Evolutionary conservation across 2,888 invertebrate species (phyloP).

Genomic region (Megamerina dolium): DNA sequence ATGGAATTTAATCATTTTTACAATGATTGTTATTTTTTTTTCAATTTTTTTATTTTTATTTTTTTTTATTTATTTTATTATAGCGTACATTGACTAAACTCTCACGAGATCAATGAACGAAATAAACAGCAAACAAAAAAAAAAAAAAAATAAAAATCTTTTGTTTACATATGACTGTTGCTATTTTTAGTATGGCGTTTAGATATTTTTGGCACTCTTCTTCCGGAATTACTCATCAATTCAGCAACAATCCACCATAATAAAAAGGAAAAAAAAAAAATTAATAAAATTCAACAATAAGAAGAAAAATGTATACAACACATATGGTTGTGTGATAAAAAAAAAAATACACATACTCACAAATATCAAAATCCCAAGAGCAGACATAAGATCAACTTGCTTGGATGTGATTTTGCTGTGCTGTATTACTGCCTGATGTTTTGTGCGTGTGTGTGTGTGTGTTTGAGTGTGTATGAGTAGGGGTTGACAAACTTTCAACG

Average conservation of each 20-base stretch:
- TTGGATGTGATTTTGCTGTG: background rate
- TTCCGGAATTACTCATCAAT: constrained; percentile 23
- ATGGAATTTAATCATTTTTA: background rate
- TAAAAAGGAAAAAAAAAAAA: background rate
- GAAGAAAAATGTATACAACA: background rate
- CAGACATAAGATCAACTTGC: background rate
- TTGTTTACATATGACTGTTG: constrained; percentile 10
- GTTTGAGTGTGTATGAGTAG: constrained; percentile 5
- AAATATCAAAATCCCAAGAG: no score
- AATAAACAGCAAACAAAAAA: no score
- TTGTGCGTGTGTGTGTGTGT: no score
- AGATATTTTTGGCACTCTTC: constrained; percentile 34
- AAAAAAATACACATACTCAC: no score
- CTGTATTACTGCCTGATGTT: no score
- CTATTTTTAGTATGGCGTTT: constrained; percentile 25
- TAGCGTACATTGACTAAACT: background rate
- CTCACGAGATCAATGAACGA: constrained; percentile 6
- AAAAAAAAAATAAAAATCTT: no score
- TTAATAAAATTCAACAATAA: background rate
- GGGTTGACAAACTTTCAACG: constrained; percentile 21
- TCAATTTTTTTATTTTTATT: background rate
- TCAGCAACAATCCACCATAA: background rate
- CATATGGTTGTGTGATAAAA: no score
- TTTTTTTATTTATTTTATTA: background rate
- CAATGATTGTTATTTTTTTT: background rate